phyloP scores from a whole-genome alignment of 2,888 invertebrate genomes.

The Caenorhabditis virilis region DNA sequence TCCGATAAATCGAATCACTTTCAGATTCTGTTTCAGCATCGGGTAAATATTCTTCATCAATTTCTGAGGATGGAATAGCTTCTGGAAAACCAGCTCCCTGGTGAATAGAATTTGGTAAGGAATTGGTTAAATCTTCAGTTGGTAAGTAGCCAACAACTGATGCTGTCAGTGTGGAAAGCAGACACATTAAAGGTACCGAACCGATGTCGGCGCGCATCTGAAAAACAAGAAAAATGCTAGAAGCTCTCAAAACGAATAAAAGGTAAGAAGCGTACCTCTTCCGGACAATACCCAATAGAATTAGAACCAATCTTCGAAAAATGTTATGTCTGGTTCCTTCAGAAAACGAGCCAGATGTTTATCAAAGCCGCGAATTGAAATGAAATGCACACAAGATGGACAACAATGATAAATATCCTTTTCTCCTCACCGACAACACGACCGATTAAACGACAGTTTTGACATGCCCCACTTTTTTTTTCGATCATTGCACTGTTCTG shows the following conservation, averaged over 20 bases:
- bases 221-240: background rate
- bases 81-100: conserved; percentile 27
- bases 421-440: no score
- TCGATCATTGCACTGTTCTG: no score
- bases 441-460: no score
- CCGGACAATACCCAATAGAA: conserved; percentile 34
- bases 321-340: no score
- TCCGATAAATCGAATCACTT: conserved; percentile 21
- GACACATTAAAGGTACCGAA: conserved; percentile 34
- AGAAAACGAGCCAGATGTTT: no score
- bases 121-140: conserved; percentile 36
- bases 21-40: conserved; percentile 16
- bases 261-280: conserved; percentile 13
- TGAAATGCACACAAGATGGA: no score
- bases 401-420: no score
- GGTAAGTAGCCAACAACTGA: conserved; percentile 36
- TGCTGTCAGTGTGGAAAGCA: conserved; percentile 31
- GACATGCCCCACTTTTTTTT: no score
- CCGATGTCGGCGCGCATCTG: conserved; percentile 37
- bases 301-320: no score
- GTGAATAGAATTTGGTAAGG: conserved; percentile 14
- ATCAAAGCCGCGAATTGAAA: no score
- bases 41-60: conserved; percentile 32
- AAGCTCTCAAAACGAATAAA: background rate
- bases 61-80: conserved; percentile 14